Evolutionary conservation across 2,888 invertebrate species (phyloP).

Genomic region (Pelosia muscerda): DNA sequence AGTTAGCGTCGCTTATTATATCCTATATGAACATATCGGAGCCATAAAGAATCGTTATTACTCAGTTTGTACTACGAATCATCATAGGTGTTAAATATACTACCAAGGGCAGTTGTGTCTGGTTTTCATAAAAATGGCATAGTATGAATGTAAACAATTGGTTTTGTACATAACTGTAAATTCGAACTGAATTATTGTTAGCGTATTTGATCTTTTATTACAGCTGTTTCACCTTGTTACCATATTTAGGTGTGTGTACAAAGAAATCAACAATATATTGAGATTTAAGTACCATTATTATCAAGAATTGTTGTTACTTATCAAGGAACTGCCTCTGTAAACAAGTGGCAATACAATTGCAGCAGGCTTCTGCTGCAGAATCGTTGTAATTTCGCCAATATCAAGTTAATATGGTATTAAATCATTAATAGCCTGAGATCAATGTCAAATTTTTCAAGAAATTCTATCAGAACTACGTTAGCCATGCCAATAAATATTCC

Average conservation of each 20-base stretch:
- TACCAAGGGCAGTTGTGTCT: conserved; percentile 72
- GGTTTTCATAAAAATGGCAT: conserved; percentile 45
- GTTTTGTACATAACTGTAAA: conserved; percentile 21
- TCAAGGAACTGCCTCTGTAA: too few relatives aligned
- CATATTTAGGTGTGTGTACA: neutral
- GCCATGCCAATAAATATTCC: too few relatives aligned
- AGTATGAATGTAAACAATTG: conserved; percentile 27
- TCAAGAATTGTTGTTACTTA: neutral
- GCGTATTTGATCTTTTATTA: conserved; percentile 8
- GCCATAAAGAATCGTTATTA: conserved; percentile 83
- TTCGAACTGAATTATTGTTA: conserved; percentile 12
- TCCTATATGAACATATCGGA: conserved; percentile 71
- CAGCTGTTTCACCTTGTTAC: conserved; percentile 9
- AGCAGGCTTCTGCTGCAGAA: too few relatives aligned
- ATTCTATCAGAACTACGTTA: too few relatives aligned
- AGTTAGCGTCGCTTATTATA: conserved; percentile 74
- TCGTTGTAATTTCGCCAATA: too few relatives aligned
- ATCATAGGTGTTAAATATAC: conserved; percentile 72
- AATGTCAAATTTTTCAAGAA: too few relatives aligned
- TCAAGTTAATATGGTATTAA: too few relatives aligned
- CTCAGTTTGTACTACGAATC: conserved; percentile 71
- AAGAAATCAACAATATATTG: neutral
- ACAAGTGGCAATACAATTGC: too few relatives aligned
- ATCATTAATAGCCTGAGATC: too few relatives aligned
- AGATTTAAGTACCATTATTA: neutral